Conservation (phyloP, 2,113 vertebrate genomes). For the Protomyctophum bolini region DNA sequence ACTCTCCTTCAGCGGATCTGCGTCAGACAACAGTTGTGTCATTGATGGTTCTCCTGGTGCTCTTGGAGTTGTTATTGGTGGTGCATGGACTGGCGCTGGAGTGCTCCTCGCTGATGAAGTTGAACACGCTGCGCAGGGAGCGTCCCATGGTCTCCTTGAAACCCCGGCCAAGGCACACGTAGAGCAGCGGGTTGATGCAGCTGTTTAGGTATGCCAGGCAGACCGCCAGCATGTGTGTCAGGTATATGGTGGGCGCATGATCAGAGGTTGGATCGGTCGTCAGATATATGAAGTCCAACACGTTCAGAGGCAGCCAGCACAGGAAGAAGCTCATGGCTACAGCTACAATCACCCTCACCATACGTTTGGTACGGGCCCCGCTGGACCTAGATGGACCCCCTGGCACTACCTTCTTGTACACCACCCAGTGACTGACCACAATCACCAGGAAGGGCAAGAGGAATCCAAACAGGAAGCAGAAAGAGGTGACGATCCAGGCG, state of each 20-base stretch:
- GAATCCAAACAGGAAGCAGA: constrained; percentile 78
- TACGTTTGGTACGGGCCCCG: constrained; percentile 48
- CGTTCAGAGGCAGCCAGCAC: constrained; percentile 87
- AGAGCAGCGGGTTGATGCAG: constrained; percentile 89
- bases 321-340: constrained; percentile 83
- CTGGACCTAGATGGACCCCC: not conserved
- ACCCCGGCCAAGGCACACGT: constrained; percentile 79
- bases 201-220: constrained; percentile 88
- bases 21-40: constrained; percentile 29
- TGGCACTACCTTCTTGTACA: constrained; percentile 48
- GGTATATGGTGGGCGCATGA: not conserved
- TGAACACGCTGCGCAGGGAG: constrained; percentile 73
- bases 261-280: fast-evolving
- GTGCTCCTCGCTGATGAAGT: constrained; percentile 78
- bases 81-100: not conserved
- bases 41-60: not conserved
- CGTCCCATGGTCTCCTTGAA: constrained; percentile 77
- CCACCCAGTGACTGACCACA: constrained; percentile 68
- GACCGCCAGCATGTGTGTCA: constrained; percentile 50
- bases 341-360: constrained; percentile 67
- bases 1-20: too few species aligned
- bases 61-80: constrained; percentile 51
- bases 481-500: not conserved
- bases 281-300: constrained; percentile 64
- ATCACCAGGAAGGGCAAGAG: constrained; percentile 80